These are phyloP conservation scores for Philonicus albiceps DNA, from an alignment of 2,888 invertebrate species.

Conservation along the genomic window DNA sequence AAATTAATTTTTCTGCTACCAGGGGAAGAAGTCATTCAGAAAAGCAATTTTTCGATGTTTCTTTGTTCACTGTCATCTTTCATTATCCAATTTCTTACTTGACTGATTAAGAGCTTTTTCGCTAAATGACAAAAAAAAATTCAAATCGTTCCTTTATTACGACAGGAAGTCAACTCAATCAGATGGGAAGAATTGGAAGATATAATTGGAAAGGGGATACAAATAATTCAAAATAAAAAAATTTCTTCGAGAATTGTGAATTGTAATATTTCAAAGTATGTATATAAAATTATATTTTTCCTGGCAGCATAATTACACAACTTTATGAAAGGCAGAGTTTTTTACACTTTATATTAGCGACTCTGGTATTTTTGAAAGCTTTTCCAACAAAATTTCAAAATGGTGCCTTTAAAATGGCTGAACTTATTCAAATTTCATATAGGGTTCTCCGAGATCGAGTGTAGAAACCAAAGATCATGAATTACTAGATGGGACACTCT, in stretches of 20 bases:
- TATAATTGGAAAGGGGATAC: not conserved
- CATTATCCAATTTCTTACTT: not conserved
- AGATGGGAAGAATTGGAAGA: not conserved
- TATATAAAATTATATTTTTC: not conserved
- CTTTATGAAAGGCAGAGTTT: too few relatives aligned
- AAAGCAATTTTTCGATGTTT: not conserved
- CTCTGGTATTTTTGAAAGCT: too few relatives aligned
- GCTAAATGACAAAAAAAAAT: not conserved
- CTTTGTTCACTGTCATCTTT: not conserved
- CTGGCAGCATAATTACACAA: too few relatives aligned
- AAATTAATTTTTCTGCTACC: not conserved
- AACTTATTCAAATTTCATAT: too few relatives aligned
- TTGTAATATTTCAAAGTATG: not conserved
- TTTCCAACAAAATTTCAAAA: too few relatives aligned
- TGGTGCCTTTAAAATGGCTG: too few relatives aligned
- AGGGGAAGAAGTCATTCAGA: not conserved
- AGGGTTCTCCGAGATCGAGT: too few relatives aligned
- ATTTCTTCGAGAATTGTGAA: not conserved
- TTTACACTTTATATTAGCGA: too few relatives aligned
- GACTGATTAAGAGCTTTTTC: not conserved
- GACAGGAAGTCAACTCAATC: not conserved
- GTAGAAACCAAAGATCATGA: too few relatives aligned
- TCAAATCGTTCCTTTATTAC: not conserved
- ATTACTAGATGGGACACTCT: too few relatives aligned
- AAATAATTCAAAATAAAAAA: not conserved